Conservation (phyloP, 2,113 vertebrate genomes). For the Narcine bancroftii region DNA sequence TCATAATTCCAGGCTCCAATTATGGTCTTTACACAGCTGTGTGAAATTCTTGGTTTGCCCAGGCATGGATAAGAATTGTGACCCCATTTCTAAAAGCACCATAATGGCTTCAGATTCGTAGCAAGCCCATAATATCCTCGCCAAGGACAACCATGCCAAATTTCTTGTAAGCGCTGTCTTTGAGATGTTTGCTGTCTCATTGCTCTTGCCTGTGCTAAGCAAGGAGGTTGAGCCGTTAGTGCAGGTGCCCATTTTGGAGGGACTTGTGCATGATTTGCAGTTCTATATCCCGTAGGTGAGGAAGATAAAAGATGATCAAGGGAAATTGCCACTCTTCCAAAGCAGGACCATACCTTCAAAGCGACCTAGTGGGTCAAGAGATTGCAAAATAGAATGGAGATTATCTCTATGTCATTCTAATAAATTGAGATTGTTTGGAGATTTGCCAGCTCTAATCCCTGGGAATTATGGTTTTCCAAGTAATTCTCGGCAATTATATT, state of each 20-base stretch:
- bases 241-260: not conserved
- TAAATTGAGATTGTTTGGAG: not conserved
- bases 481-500: not conserved
- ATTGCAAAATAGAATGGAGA: not conserved
- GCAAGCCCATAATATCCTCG: not conserved
- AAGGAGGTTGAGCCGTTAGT: not conserved
- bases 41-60: no score
- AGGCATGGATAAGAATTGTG: not conserved
- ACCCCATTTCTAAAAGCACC: not conserved
- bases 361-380: not conserved
- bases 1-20: no score
- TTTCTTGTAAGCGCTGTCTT: not conserved
- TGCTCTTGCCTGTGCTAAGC: not conserved
- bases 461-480: not conserved
- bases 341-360: not conserved
- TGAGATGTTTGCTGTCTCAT: not conserved
- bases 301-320: not conserved
- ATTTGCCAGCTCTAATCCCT: not conserved
- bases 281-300: not conserved
- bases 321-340: not conserved
- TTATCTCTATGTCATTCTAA: not conserved
- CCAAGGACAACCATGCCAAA: not conserved
- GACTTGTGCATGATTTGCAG: not conserved
- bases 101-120: no score
- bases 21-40: no score